phyloP scores from a whole-genome alignment of 2,113 vertebrate genomes.

The Ranitomeya variabilis region DNA sequence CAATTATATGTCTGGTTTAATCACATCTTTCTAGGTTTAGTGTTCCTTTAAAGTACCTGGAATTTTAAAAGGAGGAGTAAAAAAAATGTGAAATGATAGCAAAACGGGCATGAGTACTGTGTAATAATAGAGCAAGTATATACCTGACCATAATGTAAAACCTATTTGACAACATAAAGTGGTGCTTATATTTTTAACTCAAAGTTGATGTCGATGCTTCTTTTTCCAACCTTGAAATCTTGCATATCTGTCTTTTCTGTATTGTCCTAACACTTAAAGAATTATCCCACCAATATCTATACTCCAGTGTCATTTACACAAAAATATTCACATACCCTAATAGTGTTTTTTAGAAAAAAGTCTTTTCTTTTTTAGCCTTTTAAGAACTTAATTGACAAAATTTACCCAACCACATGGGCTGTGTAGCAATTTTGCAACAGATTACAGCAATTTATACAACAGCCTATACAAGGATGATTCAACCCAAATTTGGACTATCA shows the following conservation, averaged over 20 bases:
- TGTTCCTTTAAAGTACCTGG: not conserved
- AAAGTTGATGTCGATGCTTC: not conserved
- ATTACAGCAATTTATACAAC: not conserved
- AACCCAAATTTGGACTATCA: no score
- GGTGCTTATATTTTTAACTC: slow-evolving; percentile 47
- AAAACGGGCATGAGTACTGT: not conserved
- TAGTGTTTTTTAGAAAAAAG: not conserved
- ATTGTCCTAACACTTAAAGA: not conserved
- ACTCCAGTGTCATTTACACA: not conserved
- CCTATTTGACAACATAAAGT: slow-evolving; percentile 26
- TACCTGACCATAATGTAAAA: slow-evolving; percentile 6
- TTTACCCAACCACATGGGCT: not conserved
- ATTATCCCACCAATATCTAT: not conserved
- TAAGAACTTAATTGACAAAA: no score
- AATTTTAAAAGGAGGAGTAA: not conserved
- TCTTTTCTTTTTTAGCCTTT: not conserved
- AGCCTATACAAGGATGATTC: not conserved
- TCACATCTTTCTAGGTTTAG: no score
- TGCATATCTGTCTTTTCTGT: slow-evolving; percentile 25
- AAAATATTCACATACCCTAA: not conserved
- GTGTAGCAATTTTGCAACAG: not conserved
- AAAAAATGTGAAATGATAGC: not conserved
- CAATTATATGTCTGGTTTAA: no score
- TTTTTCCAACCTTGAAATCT: slow-evolving; percentile 17
- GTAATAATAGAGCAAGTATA: slow-evolving; percentile 19